Evolutionary conservation across 1,140 invertebrate genomes (phyloP).

Genomic region (Alviniconcha marisindica): DNA sequence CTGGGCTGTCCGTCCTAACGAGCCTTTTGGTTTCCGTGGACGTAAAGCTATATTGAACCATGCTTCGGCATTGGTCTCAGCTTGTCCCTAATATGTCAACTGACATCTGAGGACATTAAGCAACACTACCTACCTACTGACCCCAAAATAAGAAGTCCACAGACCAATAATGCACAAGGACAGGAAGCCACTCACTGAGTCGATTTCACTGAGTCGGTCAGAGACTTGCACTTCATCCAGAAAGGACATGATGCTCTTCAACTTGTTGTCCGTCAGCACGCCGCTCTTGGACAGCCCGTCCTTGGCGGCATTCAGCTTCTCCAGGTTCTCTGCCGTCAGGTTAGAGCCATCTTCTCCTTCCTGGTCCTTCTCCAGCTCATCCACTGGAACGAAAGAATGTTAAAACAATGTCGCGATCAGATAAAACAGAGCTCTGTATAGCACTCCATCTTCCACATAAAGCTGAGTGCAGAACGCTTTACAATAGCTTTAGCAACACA

Average conservation of each 20-base stretch:
- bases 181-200: constrained; percentile 60
- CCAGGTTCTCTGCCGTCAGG: constrained; percentile 67
- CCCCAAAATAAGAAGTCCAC: not conserved
- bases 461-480: too few species aligned
- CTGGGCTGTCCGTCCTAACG: too few species aligned
- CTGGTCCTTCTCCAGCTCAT: constrained; percentile 66
- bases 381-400: constrained; percentile 62
- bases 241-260: constrained; percentile 74
- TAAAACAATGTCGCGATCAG: too few species aligned
- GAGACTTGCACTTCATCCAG: constrained; percentile 74
- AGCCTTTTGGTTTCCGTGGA: too few species aligned
- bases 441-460: too few species aligned
- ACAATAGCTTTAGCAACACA: too few species aligned
- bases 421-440: too few species aligned
- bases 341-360: constrained; percentile 55
- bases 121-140: too few species aligned
- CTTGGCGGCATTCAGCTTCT: constrained; percentile 58
- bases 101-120: not conserved
- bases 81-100: not conserved
- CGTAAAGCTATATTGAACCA: too few species aligned
- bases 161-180: not conserved
- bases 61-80: too few species aligned
- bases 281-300: constrained; percentile 59
- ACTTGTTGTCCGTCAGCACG: constrained; percentile 71
- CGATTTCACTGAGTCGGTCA: constrained; percentile 72